Conservation (phyloP, 1,140 invertebrate genomes). For the Drosophila neocordata region DNA sequence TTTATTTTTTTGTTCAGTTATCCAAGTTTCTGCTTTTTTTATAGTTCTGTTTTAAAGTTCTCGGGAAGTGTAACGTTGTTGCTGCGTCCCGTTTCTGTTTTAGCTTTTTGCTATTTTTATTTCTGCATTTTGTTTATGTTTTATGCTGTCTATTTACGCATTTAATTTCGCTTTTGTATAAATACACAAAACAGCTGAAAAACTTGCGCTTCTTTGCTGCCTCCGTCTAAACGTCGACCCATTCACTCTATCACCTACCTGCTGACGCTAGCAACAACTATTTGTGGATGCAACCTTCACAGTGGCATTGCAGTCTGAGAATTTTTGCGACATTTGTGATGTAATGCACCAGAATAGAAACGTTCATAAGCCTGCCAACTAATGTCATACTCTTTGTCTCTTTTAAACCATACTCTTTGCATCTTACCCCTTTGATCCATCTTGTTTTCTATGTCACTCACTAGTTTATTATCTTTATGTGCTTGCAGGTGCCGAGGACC, state of each 20-base stretch:
- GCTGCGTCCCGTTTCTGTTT: constrained; percentile 13
- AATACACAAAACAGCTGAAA: constrained; percentile 63
- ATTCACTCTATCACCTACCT: neutral
- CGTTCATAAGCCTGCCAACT: constrained; percentile 24
- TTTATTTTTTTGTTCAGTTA: constrained; percentile 21
- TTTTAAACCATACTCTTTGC: neutral
- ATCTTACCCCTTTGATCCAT: neutral
- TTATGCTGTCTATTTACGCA: constrained; percentile 64
- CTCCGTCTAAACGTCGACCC: constrained; percentile 13
- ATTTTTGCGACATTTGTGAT: constrained; percentile 49
- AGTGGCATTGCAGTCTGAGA: constrained; percentile 40
- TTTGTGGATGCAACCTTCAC: constrained; percentile 54
- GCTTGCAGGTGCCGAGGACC: constrained; percentile 37
- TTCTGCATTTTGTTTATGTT: constrained; percentile 69
- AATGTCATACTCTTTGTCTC: constrained; percentile 20
- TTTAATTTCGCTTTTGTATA: constrained; percentile 67
- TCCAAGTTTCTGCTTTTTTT: constrained; percentile 13
- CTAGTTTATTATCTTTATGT: neutral
- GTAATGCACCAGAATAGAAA: constrained; percentile 51
- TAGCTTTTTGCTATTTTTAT: constrained; percentile 34
- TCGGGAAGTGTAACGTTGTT: constrained; percentile 29
- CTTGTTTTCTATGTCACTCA: neutral
- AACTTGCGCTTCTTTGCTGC: neutral
- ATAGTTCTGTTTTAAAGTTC: constrained; percentile 14
- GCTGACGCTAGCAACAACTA: constrained; percentile 39